A percentile compares a stretch with the other conserved stretches of the same genome.
These are phyloP conservation scores for Ptychobarbus kaznakovi DNA, from an alignment of 2,797 vertebrate species.

Conservation along the genomic window DNA sequence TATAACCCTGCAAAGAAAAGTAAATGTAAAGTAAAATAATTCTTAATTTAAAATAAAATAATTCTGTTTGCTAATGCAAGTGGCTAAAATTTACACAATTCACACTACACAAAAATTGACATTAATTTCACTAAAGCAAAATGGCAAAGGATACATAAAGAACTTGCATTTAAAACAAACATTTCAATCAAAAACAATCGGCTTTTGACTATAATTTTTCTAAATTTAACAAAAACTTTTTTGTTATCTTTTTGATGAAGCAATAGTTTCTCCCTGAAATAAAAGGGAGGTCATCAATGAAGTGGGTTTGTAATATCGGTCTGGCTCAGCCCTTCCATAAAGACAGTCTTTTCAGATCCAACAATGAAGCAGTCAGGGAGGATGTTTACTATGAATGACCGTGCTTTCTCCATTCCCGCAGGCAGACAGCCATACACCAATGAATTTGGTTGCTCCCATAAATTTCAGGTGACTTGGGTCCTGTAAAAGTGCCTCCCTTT, in stretches of 20 bases:
- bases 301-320: neutral
- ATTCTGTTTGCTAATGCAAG: neutral
- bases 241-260: neutral
- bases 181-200: neutral
- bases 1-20: neutral
- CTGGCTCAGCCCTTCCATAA: constrained; percentile 50
- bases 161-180: too few species aligned
- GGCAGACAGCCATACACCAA: constrained; percentile 56
- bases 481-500: constrained; percentile 40
- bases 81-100: neutral
- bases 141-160: neutral
- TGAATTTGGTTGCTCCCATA: constrained; percentile 55
- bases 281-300: neutral
- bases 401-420: constrained; percentile 52
- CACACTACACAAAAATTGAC: neutral
- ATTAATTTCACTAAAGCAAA: constrained; percentile 1
- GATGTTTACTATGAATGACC: constrained; percentile 38
- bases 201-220: neutral
- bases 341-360: constrained; percentile 46
- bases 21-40: neutral
- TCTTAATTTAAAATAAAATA: neutral
- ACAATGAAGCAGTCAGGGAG: constrained; percentile 61
- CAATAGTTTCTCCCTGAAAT: neutral
- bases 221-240: constrained; percentile 15
- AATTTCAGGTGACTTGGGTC: constrained; percentile 27